phyloP scores from a whole-genome alignment of 2,888 invertebrate species.

The Sylvicola fuscatus region DNA sequence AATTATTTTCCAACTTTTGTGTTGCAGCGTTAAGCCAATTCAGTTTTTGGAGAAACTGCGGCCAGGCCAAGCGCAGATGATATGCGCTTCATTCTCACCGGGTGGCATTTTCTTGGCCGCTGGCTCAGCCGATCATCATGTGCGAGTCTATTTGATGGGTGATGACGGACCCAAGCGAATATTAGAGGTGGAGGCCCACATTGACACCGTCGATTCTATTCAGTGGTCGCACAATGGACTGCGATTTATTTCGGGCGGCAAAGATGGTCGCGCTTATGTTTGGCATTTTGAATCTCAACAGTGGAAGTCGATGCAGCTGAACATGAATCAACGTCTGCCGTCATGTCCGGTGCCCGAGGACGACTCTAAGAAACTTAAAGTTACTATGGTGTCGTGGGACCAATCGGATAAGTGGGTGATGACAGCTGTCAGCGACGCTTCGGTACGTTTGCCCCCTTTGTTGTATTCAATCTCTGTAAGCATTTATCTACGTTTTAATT shows the following conservation, averaged over 20 bases:
- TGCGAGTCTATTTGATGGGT: constrained; percentile 73
- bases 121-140: constrained; percentile 87
- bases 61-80: constrained; percentile 89
- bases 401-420: constrained; percentile 68
- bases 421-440: constrained; percentile 78
- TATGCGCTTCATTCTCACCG: constrained; percentile 76
- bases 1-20: background rate
- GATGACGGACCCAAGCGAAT: constrained; percentile 55
- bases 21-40: constrained; percentile 45
- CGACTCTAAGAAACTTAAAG: constrained; percentile 44
- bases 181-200: constrained; percentile 30
- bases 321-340: constrained; percentile 41
- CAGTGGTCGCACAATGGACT: constrained; percentile 83
- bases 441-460: constrained; percentile 22
- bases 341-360: constrained; percentile 29
- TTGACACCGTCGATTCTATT: constrained; percentile 85
- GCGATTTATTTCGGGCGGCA: constrained; percentile 82
- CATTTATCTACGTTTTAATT: no score
- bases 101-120: constrained; percentile 83
- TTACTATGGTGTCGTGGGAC: constrained; percentile 96
- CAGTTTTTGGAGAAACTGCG: constrained; percentile 83
- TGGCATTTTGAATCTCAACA: constrained; percentile 83
- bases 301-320: constrained; percentile 62
- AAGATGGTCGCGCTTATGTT: constrained; percentile 85
- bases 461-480: background rate